Conservation (phyloP, 1,140 invertebrate species). For the Rhynchophorus ferrugineus region DNA sequence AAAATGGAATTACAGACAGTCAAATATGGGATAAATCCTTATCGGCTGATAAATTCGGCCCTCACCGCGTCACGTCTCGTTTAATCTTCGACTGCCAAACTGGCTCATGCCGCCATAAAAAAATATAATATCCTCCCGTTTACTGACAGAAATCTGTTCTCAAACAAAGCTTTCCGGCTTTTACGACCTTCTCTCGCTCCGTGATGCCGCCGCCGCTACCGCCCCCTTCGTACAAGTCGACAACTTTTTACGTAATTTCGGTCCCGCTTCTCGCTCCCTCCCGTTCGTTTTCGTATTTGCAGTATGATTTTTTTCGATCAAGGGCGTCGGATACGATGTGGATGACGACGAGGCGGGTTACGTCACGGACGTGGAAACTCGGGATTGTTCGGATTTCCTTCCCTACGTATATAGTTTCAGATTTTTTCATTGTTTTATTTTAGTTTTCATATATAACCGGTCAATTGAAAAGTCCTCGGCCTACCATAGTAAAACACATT, state of each 20-base stretch:
- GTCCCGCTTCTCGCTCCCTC: constrained; percentile 11
- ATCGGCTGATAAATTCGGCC: constrained; percentile 2
- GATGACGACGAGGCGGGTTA: too few relatives aligned
- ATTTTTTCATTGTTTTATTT: too few relatives aligned
- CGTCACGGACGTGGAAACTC: too few relatives aligned
- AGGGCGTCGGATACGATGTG: too few relatives aligned
- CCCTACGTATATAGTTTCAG: too few relatives aligned
- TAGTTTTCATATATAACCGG: too few relatives aligned
- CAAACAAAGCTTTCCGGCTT: constrained; percentile 15
- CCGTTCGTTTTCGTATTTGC: constrained; percentile 8
- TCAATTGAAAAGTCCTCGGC: too few relatives aligned
- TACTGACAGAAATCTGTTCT: constrained; percentile 11
- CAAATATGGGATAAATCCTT: too few relatives aligned
- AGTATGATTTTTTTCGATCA: constrained; percentile 5
- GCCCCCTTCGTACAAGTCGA: constrained; percentile 5
- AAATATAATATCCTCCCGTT: constrained; percentile 12
- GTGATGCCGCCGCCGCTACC: not conserved
- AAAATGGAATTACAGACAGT: too few relatives aligned
- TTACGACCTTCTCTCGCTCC: constrained; percentile 10
- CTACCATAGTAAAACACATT: too few relatives aligned
- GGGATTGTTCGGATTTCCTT: too few relatives aligned
- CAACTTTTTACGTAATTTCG: constrained; percentile 18
- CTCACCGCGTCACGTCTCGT: constrained; percentile 3
- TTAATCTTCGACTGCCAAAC: constrained; percentile 11
- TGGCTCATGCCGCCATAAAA: constrained; percentile 1